These are phyloP conservation scores for Setophaga coronata DNA, from an alignment of 2,113 vertebrate species.

Conservation along the genomic window DNA sequence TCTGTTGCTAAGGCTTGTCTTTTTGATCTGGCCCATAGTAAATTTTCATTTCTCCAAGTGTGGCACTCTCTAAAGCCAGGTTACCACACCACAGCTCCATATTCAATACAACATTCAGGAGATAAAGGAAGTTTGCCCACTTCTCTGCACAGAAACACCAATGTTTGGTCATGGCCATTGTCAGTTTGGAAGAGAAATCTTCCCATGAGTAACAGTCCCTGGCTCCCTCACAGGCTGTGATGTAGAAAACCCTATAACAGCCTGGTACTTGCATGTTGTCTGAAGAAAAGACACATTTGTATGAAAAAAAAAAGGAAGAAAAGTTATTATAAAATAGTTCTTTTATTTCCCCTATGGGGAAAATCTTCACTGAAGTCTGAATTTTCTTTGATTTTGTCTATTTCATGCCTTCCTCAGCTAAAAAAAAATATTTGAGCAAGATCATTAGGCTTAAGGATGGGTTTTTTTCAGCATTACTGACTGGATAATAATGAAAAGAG, in stretches of 20 bases:
- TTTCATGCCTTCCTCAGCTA: background rate
- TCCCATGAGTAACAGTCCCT: background rate
- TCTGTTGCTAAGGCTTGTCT: background rate
- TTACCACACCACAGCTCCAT: background rate
- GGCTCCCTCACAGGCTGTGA: background rate
- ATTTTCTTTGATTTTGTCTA: background rate
- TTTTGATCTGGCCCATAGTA: rapidly evolving
- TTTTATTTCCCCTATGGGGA: background rate
- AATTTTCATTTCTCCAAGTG: background rate
- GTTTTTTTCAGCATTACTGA: background rate
- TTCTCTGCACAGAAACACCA: background rate
- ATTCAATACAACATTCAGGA: background rate
- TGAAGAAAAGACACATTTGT: background rate
- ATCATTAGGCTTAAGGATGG: background rate
- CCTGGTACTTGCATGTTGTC: background rate
- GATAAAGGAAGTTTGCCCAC: background rate
- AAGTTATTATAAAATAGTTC: background rate
- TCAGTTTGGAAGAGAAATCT: background rate
- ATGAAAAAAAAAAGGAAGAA: background rate
- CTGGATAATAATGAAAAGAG: slow-evolving; percentile 18
- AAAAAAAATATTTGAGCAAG: slow-evolving; percentile 27
- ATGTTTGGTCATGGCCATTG: background rate
- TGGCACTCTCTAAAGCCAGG: background rate
- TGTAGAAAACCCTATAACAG: rapidly evolving
- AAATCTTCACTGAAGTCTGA: background rate